Evolutionary conservation across 2,797 vertebrate genomes (phyloP), one percentile per base, ranked within the genome.

Genomic region (Sebastes reedi): DNA sequence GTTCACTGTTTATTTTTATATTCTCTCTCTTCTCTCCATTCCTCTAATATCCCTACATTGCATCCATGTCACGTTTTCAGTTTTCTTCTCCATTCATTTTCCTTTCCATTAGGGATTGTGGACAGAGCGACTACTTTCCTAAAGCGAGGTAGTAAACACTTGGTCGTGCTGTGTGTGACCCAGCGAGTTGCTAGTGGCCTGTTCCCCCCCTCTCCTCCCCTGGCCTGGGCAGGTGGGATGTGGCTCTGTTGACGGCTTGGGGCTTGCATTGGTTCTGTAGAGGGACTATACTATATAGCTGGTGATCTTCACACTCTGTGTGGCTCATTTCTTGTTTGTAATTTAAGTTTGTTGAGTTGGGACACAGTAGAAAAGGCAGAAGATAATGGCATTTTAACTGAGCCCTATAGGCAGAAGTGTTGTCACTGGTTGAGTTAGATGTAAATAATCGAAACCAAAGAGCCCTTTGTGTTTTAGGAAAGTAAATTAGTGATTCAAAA

Each of bases 81-180:
- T 1, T 93, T 87, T 39, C 94, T 96, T 90, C 85, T 96, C 93
- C 95, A 89, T 95, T 91, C 94, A 93, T 95, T 91, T 94, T 87
- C 67, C 96, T 96, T 94, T 94, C 92, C 95, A 96, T 96, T 95
- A 98, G 97, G 97, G 92, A 89, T 97, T 96, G 93, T 96, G 96
- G 96, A 97, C 95, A 95, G 96, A 97, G 95, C 96, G 87, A 80
- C 97, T 92, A 93, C 97, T 97, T 97, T 97, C 95, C 95, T 97
- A 96, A 97, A 97, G 94, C 96, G 95, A 98, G 97, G 97, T 98
- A 98, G 96, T 97, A 96, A 92, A 96, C 93, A 91, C 91, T 94
- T 93, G 93, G 94, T 87, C 85, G 81, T 95, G 94, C 83, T 96
- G 91, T 96, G 91, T 92, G 87, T 93, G 88, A 92, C 74, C 81